Evolutionary conservation across 2,888 invertebrate genomes (phyloP), one percentile per base, ranked within the genome.

Genomic region (Acanthosoma haemorrhoidale): DNA sequence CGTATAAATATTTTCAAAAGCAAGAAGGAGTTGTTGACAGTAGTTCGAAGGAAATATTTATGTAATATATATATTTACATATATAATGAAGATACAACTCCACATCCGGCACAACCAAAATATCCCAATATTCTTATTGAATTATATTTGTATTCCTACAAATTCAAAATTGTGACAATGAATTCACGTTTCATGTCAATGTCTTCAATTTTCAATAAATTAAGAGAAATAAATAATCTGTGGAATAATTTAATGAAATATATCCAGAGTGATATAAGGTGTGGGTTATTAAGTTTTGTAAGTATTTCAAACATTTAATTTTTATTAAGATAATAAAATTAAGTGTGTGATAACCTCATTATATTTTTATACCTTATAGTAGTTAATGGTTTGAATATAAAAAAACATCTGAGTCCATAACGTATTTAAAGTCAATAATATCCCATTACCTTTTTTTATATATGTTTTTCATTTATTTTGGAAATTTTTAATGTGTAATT

Each of bases 321-420:
- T 36, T 64, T 64, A 39, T 64, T 25, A 64, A 41, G 31, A 39
- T 41, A 11, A 59, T 59, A 32, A 21, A 41, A 41, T n/a, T 38
- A 64, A 41, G 25, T 29, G 32, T 67, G 67, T 67, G 57, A 67
- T 57, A 67, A 67, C 67, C 67, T 67, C 67, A 67, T 67, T 67
- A 67, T 67, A 67, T 67, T 67, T 67, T 67, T 67, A 67, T 67
- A 67, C 67, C 67, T 57, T 57, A 51, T 18, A 34, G 67, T 57
- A 67, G 66, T 36, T 36, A 16, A 34, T 67, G 43, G 25, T n/a
- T 57, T 67, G 57, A 4, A 34, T 67, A 8, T 8, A 41, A 15
- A 64, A 36, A 34, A 21, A 36, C 32, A 36, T 60, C 36, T 25
- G 25, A 36, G 25, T n/a, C 13, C 61, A 36, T 38, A 15, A 15